These are phyloP conservation scores for Stomatorhinus ivindoensis DNA, from an alignment of 2,113 vertebrate genomes.

Conservation along the genomic window DNA sequence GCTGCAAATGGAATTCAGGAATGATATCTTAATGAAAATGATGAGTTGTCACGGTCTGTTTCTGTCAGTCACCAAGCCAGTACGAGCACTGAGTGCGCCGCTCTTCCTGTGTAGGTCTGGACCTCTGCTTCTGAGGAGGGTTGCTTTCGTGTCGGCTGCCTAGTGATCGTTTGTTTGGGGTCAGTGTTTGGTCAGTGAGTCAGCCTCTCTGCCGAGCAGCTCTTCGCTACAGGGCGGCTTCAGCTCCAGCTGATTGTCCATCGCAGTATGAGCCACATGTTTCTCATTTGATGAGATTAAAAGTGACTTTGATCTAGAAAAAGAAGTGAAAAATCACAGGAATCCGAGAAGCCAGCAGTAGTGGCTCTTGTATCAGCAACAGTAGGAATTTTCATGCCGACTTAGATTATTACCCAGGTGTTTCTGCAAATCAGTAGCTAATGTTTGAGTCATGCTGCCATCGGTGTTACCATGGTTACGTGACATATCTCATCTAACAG, in stretches of 20 bases:
- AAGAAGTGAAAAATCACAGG: neutral
- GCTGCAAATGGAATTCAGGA: neutral
- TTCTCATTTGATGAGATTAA: neutral
- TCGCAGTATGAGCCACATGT: neutral
- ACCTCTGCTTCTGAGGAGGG: neutral
- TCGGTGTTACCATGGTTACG: neutral
- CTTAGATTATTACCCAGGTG: neutral
- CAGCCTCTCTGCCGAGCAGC: neutral
- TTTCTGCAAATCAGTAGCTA: neutral
- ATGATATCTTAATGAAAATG: neutral
- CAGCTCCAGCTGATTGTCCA: neutral
- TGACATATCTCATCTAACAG: neutral
- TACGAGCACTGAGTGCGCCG: neutral
- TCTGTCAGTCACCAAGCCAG: neutral
- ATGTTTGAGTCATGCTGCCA: neutral
- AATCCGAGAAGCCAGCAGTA: neutral
- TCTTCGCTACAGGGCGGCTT: too few relatives aligned
- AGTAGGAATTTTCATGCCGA: neutral
- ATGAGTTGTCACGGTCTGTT: neutral
- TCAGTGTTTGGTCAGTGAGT: neutral
- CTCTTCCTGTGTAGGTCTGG: neutral
- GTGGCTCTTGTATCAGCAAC: neutral
- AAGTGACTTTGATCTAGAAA: neutral
- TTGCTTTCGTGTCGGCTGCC: neutral
- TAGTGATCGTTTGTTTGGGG: neutral